A percentile compares a stretch with the other conserved stretches of the same genome.
Evolutionary conservation across 35 echinoderm and acorn worm genomes (phyloP).

Genomic region (Patiria miniata): DNA sequence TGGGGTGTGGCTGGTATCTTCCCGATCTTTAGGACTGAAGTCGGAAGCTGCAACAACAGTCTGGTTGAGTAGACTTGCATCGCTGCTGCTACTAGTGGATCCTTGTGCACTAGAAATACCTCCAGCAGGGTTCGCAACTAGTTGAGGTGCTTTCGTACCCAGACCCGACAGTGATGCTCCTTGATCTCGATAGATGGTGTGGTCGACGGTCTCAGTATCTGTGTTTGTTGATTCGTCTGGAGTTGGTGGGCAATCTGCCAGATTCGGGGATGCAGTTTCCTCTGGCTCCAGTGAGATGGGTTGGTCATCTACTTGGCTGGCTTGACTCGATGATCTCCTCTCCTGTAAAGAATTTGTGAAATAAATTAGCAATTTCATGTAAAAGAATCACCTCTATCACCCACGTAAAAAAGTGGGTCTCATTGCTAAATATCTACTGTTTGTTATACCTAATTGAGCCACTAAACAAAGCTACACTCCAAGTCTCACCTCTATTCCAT

Average conservation of each 20-base stretch:
- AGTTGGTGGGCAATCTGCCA: not conserved
- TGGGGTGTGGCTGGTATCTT: not conserved
- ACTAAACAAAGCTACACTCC: too few species aligned
- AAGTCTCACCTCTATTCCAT: conserved; percentile 12
- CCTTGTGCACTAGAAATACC: not conserved
- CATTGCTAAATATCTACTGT: too few species aligned
- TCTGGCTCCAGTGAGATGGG: not conserved
- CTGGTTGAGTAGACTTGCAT: conserved; percentile 56
- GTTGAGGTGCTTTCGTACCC: not conserved
- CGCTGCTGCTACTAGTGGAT: conserved; percentile 54
- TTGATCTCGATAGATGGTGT: not conserved
- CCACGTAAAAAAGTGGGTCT: too few species aligned
- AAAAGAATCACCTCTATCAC: too few species aligned
- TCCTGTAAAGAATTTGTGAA: too few species aligned
- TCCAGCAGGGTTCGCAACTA: not conserved
- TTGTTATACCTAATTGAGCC: too few species aligned
- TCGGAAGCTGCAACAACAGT: conserved; percentile 53
- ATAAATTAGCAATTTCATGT: too few species aligned
- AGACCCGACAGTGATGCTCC: not conserved
- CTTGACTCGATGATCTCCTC: conserved; percentile 3
- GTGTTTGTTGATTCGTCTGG: not conserved
- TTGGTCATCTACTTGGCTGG: not conserved
- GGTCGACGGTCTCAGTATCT: not conserved
- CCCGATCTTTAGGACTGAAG: not conserved
- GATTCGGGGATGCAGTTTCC: not conserved